Evolutionary conservation across 2,113 vertebrate species (phyloP).

Genomic region (Hippocampus zosterae): DNA sequence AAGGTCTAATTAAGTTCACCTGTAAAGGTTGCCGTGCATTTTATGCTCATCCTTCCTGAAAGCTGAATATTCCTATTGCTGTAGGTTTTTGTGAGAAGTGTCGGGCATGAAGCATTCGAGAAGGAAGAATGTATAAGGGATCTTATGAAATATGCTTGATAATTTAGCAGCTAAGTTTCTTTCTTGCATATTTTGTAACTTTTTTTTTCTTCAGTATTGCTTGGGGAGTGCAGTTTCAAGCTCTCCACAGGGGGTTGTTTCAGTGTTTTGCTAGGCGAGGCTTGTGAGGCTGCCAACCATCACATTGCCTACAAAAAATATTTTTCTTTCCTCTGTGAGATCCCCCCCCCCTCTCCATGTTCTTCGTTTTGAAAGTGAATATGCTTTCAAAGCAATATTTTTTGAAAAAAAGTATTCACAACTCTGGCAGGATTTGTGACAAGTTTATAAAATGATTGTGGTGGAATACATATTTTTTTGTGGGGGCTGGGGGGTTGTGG

Average conservation of each 20-base stretch:
- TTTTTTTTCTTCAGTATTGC: slow-evolving; percentile 44
- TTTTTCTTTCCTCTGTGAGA: slow-evolving; percentile 5
- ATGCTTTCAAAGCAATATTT: slow-evolving; percentile 16
- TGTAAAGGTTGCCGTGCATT: neutral
- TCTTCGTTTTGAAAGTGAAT: slow-evolving; percentile 31
- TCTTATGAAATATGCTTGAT: slow-evolving; percentile 35
- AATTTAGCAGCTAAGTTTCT: slow-evolving; percentile 42
- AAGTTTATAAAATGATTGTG: neutral
- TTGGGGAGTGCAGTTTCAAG: slow-evolving; percentile 41
- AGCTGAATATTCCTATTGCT: neutral
- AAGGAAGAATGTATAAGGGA: neutral
- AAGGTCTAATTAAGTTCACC: neutral
- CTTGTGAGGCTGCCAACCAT: slow-evolving; percentile 49
- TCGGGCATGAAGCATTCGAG: slow-evolving; percentile 8
- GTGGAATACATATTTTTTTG: neutral
- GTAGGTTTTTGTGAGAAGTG: neutral
- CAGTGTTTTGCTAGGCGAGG: slow-evolving; percentile 39
- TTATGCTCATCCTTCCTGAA: neutral
- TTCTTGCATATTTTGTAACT: slow-evolving; percentile 37
- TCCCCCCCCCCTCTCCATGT: slow-evolving; percentile 26
- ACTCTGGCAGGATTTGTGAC: slow-evolving; percentile 15
- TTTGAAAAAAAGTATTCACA: neutral
- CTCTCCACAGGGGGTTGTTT: slow-evolving; percentile 44
- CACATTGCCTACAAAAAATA: slow-evolving; percentile 45
- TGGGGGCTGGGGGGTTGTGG: too few species aligned